phyloP scores from a whole-genome alignment of 1,140 invertebrate species.

The Monochamus saltuarius region DNA sequence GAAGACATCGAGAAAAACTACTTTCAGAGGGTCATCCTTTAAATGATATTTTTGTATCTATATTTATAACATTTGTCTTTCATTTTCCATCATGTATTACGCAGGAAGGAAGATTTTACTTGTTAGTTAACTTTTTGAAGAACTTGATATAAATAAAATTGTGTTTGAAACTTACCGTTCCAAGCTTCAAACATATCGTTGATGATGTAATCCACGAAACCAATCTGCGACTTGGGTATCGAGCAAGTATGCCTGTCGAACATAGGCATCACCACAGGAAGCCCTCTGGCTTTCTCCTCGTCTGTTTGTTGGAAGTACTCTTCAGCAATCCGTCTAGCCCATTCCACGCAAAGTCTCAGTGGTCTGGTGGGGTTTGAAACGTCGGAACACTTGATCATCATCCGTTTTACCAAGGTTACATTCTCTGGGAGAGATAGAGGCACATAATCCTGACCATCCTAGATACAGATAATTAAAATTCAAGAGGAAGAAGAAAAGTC shows the following conservation, averaged over 20 bases:
- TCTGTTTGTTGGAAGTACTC: constrained; percentile 95
- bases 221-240: constrained; percentile 94
- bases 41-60: no score
- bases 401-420: constrained; percentile 79
- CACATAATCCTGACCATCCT: constrained; percentile 24
- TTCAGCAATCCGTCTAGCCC: constrained; percentile 85
- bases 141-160: no score
- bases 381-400: constrained; percentile 97
- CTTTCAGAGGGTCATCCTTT: no score
- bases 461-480: no score
- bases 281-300: constrained; percentile 79
- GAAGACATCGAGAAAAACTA: no score
- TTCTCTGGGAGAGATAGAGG: constrained; percentile 66
- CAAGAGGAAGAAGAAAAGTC: no score
- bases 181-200: constrained; percentile 96
- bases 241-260: constrained; percentile 91
- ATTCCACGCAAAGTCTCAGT: constrained; percentile 81
- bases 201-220: constrained; percentile 95
- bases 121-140: no score
- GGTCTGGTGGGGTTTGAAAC: constrained; percentile 92
- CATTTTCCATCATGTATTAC: no score
- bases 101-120: no score
- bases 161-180: no score
- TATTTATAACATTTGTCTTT: no score
- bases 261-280: constrained; percentile 96